These are phyloP conservation scores for Anodontia alba DNA, from an alignment of 2,888 invertebrate genomes.

Conservation along the genomic window DNA sequence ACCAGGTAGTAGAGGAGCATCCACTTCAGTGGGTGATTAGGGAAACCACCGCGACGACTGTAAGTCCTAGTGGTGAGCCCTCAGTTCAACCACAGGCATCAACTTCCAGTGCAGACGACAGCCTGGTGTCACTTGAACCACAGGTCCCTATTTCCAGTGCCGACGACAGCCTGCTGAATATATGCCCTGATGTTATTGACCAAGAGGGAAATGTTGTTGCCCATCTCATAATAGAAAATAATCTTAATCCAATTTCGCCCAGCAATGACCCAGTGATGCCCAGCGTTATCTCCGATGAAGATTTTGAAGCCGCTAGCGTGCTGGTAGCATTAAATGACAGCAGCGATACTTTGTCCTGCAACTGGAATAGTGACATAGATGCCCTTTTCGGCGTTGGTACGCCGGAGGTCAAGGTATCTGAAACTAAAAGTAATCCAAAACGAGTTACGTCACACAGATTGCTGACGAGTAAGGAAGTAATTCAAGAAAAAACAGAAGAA, in stretches of 20 bases:
- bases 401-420: not conserved
- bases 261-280: not conserved
- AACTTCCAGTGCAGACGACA: not conserved
- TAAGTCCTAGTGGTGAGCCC: not conserved
- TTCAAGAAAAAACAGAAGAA: constrained; percentile 2
- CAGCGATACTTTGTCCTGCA: not conserved
- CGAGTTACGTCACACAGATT: constrained; percentile 12
- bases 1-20: not conserved
- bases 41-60: not conserved
- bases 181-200: too few relatives aligned
- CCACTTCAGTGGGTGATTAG: not conserved
- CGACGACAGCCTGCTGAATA: not conserved
- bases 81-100: not conserved
- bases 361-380: not conserved
- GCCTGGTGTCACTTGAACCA: not conserved
- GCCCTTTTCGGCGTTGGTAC: not conserved
- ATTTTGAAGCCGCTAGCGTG: not conserved
- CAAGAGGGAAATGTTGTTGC: not conserved
- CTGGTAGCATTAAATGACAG: not conserved
- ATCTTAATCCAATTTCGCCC: too few relatives aligned
- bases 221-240: not conserved
- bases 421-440: not conserved
- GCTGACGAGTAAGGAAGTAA: constrained; percentile 11
- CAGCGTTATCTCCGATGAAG: not conserved
- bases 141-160: not conserved